Evolutionary conservation across 2,113 vertebrate genomes (phyloP).

Genomic region (Gallinago undulata): DNA sequence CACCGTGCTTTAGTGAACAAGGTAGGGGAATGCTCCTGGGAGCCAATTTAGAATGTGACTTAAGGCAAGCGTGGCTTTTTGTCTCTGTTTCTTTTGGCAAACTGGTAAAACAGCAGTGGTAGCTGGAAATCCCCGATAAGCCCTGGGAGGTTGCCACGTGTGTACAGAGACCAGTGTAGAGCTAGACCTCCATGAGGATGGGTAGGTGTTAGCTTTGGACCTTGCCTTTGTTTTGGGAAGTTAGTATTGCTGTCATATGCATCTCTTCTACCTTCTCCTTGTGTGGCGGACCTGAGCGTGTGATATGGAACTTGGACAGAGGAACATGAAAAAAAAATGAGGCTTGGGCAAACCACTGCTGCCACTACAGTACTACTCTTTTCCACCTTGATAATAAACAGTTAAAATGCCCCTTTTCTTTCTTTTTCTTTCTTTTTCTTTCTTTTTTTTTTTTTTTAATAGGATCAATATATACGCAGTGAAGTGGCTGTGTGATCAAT

Average conservation of each 20-base stretch:
- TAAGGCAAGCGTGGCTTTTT: slow-evolving; percentile 82
- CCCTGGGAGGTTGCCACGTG: slow-evolving; percentile 35
- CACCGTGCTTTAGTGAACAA: slow-evolving; percentile 88
- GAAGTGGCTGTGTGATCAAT: slow-evolving; percentile 44
- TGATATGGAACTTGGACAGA: neutral
- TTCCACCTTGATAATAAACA: neutral
- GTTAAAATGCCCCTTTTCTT: neutral
- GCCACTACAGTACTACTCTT: neutral
- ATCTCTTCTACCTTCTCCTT: neutral
- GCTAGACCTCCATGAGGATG: neutral
- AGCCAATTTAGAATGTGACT: slow-evolving; percentile 95
- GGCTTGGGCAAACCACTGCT: neutral
- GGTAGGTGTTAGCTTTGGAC: slow-evolving; percentile 20
- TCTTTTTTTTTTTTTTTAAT: neutral
- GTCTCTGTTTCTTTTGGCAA: slow-evolving; percentile 75
- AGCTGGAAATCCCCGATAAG: slow-evolving; percentile 67
- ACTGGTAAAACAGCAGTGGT: slow-evolving; percentile 71
- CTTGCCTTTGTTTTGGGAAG: slow-evolving; percentile 45
- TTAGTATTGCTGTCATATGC: neutral
- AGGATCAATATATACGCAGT: slow-evolving; percentile 52
- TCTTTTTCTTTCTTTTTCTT: neutral
- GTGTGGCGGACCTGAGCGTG: neutral
- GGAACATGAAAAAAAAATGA: neutral
- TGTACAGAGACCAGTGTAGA: slow-evolving; percentile 5
- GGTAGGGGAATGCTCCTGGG: slow-evolving; percentile 88